Base-by-base conservation (phyloP, 2,797 vertebrate genomes). In the Balearica regulorum region DNA sequence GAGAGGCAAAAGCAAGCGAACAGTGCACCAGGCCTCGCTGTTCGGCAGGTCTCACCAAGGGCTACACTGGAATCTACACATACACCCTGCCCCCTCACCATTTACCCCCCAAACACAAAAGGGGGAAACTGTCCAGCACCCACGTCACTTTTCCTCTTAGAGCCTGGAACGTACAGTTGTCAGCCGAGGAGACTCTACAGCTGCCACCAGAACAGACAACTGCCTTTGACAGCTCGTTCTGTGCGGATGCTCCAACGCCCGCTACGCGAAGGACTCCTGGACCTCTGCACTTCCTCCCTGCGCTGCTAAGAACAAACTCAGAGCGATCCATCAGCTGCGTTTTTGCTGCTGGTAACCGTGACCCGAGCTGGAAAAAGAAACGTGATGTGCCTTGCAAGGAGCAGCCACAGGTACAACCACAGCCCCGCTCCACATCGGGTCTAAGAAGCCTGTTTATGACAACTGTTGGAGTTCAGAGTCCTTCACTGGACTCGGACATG, bases 1-100 rank as follows among this genome's bases (percentile, higher is more conserved):
- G 2, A 39, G 44, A 51, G n/a, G 33, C 25, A 37, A 60, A 51
- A 9, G 3, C 21, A 33, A 65, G 13, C 0, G 0, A 49, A 33
- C 0, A 1, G 65, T 2, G 3, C 21, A 26, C 0, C 0, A 7
- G 17, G 51, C 28, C 6, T 19, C 2, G 46, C 44, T 28, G 10
- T 22, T 39, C 5, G 46, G 41, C 21, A 26, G 29, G n/a, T 49
- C 31, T 22, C 28, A 7, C 55, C 29, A 21, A 2, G 24, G n/a
- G 26, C 31, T 13, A 58, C 18, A 9, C 26, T 44, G 10, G 9
- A 43, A 60, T 15, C 31, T 7, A 15, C 31, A 13, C 46, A 16
- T 16, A 5, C 5, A 5, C 9, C 1, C 2, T 25, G 55, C 13
- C 10, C n/a, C n/a, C n/a, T 51, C 66, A 61, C 51, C 37, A 17